Base-by-base conservation (phyloP, 2,888 invertebrate genomes). In the Caenorhabditis angaria region DNA sequence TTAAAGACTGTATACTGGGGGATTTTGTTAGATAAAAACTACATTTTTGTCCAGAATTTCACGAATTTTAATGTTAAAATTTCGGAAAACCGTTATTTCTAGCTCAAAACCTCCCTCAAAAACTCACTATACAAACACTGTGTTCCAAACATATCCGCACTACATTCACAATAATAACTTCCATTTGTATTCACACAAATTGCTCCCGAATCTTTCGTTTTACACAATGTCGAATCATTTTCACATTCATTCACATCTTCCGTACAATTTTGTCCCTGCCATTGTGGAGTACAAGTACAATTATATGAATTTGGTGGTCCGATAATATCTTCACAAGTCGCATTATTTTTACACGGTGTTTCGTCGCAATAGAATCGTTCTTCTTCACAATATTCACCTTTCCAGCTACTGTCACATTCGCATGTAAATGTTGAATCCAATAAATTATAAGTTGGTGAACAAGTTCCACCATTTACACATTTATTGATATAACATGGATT, bases 241-340 rank as follows among this genome's bases (percentile, higher is more conserved):
- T 55, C 61, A 55, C 72, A 72, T 61, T 72, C 72, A 51, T 72
- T 65, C 10, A 72, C 67, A 53, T 67, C 72, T 67, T 29, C 67
- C 6, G 66, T 67, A 25, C 72, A 72, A 20, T 67, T 64, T 5
- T 22, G 8, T 0, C 67, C 67, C 12, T 65, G 62, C 72, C 72
- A 72, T 35, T 64, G 57, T 2, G 59, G 56, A 35, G 72, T 64
- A 28, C 72, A 72, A 4, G 72, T 72, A 41, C 72, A 72, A 57
- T 72, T 72, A 28, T 65, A 72, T 32, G 57, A 53, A 29, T 67
- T 72, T 2, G 71, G 71, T 25, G 71, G 71, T 12, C 66, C 66
- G 2, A 66, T 59, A 22, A 65, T 65, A 50, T 72, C 66, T 41
- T 64, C 69, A 53, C 76, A 76, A 22, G 61, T 65, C 48, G 64